These are phyloP conservation scores for Dolichopus griseipennis DNA, from an alignment of 2,888 invertebrate genomes.

Conservation along the genomic window DNA sequence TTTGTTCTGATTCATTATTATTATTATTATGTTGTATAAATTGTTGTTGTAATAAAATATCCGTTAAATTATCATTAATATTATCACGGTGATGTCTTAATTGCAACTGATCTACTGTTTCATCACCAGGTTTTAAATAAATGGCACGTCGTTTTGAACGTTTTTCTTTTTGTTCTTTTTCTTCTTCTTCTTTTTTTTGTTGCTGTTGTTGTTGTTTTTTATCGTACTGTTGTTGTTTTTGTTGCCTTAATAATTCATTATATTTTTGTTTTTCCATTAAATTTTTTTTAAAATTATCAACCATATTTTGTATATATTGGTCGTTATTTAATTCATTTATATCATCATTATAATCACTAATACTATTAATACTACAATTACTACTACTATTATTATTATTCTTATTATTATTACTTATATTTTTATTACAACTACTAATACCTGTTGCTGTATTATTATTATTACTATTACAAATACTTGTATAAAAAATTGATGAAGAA, in stretches of 20 bases:
- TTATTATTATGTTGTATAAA: neutral
- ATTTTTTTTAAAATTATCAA: slow-evolving; percentile 37
- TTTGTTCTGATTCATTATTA: neutral
- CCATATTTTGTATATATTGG: slow-evolving; percentile 24
- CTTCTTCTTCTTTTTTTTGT: slow-evolving; percentile 9
- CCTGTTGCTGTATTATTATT: too few relatives aligned
- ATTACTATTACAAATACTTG: neutral
- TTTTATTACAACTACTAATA: neutral
- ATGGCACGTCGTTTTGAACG: slow-evolving; percentile 28
- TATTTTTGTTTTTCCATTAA: slow-evolving; percentile 30
- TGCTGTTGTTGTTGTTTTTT: slow-evolving; percentile 24
- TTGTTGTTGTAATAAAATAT: neutral
- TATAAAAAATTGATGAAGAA: neutral
- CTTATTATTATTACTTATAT: neutral
- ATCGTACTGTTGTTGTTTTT: slow-evolving; percentile 21
- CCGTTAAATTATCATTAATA: neutral
- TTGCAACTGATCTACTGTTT: slow-evolving; percentile 12
- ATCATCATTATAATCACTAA: neutral
- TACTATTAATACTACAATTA: neutral
- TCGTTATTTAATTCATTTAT: neutral
- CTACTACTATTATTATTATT: neutral
- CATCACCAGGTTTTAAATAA: slow-evolving; percentile 27
- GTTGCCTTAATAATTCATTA: slow-evolving; percentile 7
- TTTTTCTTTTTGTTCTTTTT: slow-evolving; percentile 12
- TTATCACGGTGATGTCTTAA: neutral